phyloP scores from a whole-genome alignment of 2,888 invertebrate genomes.

The Acronicta alni region DNA sequence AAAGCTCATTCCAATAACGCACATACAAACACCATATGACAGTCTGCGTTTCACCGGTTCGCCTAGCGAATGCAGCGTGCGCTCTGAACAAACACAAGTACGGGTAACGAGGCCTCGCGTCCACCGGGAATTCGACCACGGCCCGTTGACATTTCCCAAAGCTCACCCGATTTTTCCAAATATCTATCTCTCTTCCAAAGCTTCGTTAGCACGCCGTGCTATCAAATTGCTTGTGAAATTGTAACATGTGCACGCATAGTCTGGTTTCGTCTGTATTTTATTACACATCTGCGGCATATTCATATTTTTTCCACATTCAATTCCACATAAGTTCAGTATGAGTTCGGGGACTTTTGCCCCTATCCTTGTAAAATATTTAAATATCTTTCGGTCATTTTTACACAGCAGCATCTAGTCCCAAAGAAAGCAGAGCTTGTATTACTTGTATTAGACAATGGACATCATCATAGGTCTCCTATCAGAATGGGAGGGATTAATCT shows the following conservation, averaged over 20 bases:
- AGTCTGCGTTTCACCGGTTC: background rate
- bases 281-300: too few relatives aligned
- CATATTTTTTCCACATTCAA: too few relatives aligned
- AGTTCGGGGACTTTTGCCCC: too few relatives aligned
- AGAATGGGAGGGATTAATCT: too few relatives aligned
- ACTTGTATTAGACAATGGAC: too few relatives aligned
- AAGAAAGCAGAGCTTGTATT: too few relatives aligned
- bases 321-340: too few relatives aligned
- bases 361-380: too few relatives aligned
- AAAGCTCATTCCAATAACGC: background rate
- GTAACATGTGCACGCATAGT: background rate
- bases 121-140: conserved; percentile 38
- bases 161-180: conserved; percentile 30
- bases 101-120: conserved; percentile 61
- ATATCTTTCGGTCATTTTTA: too few relatives aligned
- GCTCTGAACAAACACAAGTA: conserved; percentile 65
- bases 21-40: background rate
- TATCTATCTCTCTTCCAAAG: conserved; percentile 25
- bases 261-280: too few relatives aligned
- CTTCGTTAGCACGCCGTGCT: conserved; percentile 39
- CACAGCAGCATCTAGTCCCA: too few relatives aligned
- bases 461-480: too few relatives aligned
- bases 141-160: conserved; percentile 44
- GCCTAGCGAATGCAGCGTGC: conserved; percentile 19
- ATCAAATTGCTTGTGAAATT: conserved; percentile 30